Evolutionary conservation across 2,888 invertebrate genomes (phyloP), one percentile per base, ranked within the genome.

Genomic region (Ormyrus pomaceus): DNA sequence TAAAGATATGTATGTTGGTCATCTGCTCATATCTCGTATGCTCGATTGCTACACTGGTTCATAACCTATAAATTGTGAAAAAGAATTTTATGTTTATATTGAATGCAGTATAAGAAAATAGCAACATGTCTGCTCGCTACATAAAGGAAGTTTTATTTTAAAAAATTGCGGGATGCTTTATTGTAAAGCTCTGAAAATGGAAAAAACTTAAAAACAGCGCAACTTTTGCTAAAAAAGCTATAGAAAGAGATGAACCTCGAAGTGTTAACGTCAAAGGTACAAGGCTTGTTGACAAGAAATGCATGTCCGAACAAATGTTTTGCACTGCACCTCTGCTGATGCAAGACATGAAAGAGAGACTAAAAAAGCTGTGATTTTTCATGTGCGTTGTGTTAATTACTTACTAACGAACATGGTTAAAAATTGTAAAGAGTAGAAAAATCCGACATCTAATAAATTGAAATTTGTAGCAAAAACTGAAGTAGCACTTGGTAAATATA

Each of bases 401-500:
- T 48, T 77, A 34, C 9, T 69, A 6, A 6, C 69, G 9, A 82
- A 71, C 64, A 58, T 45, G 48, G 76, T 81, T 0, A 59, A 61
- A n/a, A 78, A 48, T 45, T 68, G 77, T 45, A 70, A 77, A 55
- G 48, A 73, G 34, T 65, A 81, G 34, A 70, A 11, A 75, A 69
- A 79, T 69, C 68, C 64, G 61, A 46, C 69, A 11, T 62, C 61
- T 3, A 58, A 53, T 13, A 76, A 56, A 53, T 19, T 10, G 34
- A n/a, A 70, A 10, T 81, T 81, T 71, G 70, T 59, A n/a, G 48
- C 69, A 13, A 82, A 79, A 70, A 64, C 70, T 4, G 77, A 76
- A 65, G 58, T 53, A 34, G 77, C 53, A 0, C 10, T 82, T 46
- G 82, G 82, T 82, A 78, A 70, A n/a, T n/a, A n/a, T n/a, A n/a